Conservation (phyloP, 2,113 vertebrate genomes). For the Pterocles orientalis region DNA sequence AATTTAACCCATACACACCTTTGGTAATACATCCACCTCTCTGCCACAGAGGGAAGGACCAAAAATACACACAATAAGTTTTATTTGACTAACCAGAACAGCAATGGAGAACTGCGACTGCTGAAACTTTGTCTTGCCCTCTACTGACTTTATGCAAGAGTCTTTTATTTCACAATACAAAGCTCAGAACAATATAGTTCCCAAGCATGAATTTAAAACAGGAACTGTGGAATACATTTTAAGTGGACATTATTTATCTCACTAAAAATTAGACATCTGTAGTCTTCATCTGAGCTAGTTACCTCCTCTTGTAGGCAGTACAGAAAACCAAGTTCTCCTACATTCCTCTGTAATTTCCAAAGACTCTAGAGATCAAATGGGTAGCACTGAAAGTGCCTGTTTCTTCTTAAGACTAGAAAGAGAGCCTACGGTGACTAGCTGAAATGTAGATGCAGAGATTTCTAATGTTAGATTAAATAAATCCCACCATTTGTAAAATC, state of each 20-base stretch:
- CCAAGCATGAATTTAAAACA: neutral
- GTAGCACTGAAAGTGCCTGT: neutral
- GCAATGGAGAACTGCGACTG: neutral
- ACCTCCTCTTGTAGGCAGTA: neutral
- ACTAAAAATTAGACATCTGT: neutral
- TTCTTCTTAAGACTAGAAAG: neutral
- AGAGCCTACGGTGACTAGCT: neutral
- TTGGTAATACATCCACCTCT: neutral
- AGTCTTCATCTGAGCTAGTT: neutral
- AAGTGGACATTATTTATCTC: neutral
- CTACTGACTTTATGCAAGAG: neutral
- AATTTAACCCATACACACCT: neutral
- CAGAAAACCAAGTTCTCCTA: neutral
- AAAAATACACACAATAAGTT: neutral
- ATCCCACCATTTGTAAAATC: neutral
- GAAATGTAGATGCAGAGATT: neutral
- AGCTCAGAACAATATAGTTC: neutral
- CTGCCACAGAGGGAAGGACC: neutral
- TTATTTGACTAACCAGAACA: neutral
- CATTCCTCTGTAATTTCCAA: neutral
- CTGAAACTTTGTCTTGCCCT: neutral
- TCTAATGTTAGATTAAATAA: neutral
- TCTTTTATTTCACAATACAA: neutral
- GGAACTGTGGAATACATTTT: neutral
- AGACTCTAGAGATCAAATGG: neutral